Evolutionary conservation across 2,797 vertebrate species (phyloP), one percentile per base, ranked within the genome.

Genomic region (Sorex maritimensis): DNA sequence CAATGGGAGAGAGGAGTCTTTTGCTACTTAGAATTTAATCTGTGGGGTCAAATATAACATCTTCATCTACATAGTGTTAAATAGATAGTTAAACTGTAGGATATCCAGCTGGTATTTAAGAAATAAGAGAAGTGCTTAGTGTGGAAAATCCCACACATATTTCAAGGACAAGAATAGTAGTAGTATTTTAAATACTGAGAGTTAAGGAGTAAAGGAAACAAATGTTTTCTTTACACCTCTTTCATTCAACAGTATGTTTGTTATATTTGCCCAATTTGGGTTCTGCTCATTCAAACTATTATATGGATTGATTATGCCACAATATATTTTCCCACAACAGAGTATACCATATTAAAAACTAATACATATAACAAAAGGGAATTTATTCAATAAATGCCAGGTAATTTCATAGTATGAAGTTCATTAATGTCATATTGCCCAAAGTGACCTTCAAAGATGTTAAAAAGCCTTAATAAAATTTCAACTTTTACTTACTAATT

Each of bases 271-370:
- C 30, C 14, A 41, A 24, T 9, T 55, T 84, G 21, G 44, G 44
- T 72, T 72, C 58, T 4, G 38, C 21, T 30, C 55, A 19, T 21
- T 21, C 30, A 34, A 41, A 58, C 17, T 58, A 13, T n/a, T 58
- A 58, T 58, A 58, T 58, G 30, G 24, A 26, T 28, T 58, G 14
- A 84, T 10, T 38, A 5, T 38, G 34, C 10, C 9, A 72, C 11
- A 55, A 71, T 11, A 84, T 71, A 41, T 21, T 81, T 44, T 17
- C 17, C 34, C 2, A 13, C 5, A 14, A 52, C 19, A 84, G 6
- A 86, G 21, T 46, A 44, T 11, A 6, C 26, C 13, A 34, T n/a
- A 87, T 58, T 81, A 87, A 92, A 30, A 87, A 88, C 75, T 69
- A 74, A 58, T 69, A 12, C 12, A 81, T 0, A 77, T 21, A 69